phyloP scores from a whole-genome alignment of 2,888 invertebrate species.

The Diadegma fenestrale region DNA sequence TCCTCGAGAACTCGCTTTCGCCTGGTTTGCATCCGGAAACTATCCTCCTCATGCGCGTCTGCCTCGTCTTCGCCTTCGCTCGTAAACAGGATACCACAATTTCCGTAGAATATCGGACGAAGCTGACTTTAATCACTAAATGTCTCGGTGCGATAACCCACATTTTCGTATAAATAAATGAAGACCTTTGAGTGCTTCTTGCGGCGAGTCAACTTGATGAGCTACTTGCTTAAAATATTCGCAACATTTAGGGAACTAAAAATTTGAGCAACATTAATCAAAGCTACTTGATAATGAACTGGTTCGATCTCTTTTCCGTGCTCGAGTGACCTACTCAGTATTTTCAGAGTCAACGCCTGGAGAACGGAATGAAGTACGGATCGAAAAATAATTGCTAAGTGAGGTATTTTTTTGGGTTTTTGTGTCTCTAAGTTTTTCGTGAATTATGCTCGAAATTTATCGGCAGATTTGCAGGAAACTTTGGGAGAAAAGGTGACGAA shows the following conservation, averaged over 20 bases:
- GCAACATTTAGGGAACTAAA: not conserved
- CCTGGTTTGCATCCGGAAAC: conserved; percentile 77
- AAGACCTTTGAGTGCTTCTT: not conserved
- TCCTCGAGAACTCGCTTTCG: conserved; percentile 74
- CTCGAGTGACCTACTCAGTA: not conserved
- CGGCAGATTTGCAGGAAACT: not conserved
- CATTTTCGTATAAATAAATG: conserved; percentile 4
- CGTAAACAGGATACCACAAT: conserved; percentile 50
- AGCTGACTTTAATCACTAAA: conserved; percentile 40
- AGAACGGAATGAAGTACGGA: not conserved
- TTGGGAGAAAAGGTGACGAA: not conserved
- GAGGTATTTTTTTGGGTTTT: not conserved
- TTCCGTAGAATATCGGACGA: conserved; percentile 11
- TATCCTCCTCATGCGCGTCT: conserved; percentile 61
- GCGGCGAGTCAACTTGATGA: not conserved
- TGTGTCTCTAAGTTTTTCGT: not conserved
- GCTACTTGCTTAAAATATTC: not conserved
- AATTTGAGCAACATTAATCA: not conserved
- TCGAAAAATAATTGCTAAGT: too few relatives aligned
- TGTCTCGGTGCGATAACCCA: conserved; percentile 4
- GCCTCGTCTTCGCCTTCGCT: conserved; percentile 24
- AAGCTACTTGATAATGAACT: not conserved
- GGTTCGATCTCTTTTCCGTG: not conserved
- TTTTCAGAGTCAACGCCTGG: not conserved
- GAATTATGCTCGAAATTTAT: not conserved